Evolutionary conservation across 2,888 invertebrate genomes (phyloP), one percentile per base, ranked within the genome.

Genomic region (Drosophila melanosoma): DNA sequence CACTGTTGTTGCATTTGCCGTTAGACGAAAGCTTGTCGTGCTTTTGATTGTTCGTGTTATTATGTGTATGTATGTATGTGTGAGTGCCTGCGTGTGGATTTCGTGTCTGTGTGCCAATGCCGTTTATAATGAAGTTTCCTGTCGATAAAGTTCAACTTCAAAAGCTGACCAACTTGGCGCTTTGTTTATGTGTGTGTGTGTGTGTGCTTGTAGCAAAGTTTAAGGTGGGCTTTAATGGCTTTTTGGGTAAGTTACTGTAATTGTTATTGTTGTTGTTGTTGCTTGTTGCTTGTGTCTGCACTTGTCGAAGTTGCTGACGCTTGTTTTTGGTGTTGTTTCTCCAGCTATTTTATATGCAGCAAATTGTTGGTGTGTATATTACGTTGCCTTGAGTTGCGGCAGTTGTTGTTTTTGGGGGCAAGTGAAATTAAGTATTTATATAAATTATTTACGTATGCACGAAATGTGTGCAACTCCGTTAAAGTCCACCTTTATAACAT

Each of bases 111-210:
- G 80, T 86, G 74, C 83, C 87, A 87, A 89, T 87, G 87, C 83
- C 80, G 85, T 80, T 89, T 88, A 80, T 87, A 86, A 86, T 87
- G 86, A 86, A 89, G 87, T 89, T 88, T 88, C 86, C 89, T 83
- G 87, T 79, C 86, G 87, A 83, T 87, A 84, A 79, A 86, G 79
- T 81, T 83, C 71, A 86, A 81, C 83, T 83, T 86, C 69, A 81
- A 83, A 76, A 72, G 72, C 64, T 76, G 66, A 48, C 54, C 67
- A 67, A 56, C 38, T 68, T 65, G 42, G 23, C 33, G 48, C 48
- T 26, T 38, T 58, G 40, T 51, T 58, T 54, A 12, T 36, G 23
- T n/a, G 17, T 32, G 17, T 59, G 35, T 53, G 53, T 64, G 62
- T 67, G 62, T 52, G 29, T 29, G 29, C n/a, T 59, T 20, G 54